Evolutionary conservation across 2,113 vertebrate genomes (phyloP).

Genomic region (Pomatostomus ruficeps): DNA sequence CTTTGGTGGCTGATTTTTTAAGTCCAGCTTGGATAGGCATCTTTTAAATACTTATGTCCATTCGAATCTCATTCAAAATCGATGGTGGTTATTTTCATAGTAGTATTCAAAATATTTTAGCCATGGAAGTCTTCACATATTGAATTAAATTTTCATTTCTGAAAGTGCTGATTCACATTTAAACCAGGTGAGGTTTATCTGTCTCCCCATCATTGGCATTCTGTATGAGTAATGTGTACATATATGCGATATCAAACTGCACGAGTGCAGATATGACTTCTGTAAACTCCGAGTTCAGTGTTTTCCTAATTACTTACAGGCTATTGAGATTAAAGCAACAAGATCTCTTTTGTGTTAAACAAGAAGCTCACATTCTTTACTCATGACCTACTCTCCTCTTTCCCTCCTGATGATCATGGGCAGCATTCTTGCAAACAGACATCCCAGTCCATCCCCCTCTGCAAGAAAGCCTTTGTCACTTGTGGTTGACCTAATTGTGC

Average conservation of each 20-base stretch:
- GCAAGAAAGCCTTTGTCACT: background rate
- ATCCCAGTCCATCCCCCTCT: background rate
- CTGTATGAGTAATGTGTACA: background rate
- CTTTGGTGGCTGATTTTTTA: background rate
- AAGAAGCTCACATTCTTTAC: conserved; percentile 60
- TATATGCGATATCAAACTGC: background rate
- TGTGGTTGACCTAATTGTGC: conserved; percentile 45
- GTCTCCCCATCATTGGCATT: background rate
- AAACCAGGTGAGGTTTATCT: conserved; percentile 9
- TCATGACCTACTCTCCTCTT: conserved; percentile 31
- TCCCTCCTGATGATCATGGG: background rate
- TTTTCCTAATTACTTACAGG: conserved; percentile 54
- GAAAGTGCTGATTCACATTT: background rate
- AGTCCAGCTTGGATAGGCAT: background rate
- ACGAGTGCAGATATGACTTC: background rate
- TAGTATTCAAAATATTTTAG: background rate
- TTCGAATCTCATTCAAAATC: background rate
- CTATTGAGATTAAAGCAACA: conserved; percentile 47
- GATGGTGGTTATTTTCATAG: background rate
- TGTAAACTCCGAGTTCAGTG: background rate
- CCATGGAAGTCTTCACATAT: background rate
- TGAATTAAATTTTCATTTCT: background rate
- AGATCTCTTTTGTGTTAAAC: conserved; percentile 59
- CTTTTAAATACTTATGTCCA: background rate
- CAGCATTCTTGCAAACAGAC: background rate